Evolutionary conservation across 2,888 invertebrate species (phyloP).

Genomic region (Mythimna lalbum): DNA sequence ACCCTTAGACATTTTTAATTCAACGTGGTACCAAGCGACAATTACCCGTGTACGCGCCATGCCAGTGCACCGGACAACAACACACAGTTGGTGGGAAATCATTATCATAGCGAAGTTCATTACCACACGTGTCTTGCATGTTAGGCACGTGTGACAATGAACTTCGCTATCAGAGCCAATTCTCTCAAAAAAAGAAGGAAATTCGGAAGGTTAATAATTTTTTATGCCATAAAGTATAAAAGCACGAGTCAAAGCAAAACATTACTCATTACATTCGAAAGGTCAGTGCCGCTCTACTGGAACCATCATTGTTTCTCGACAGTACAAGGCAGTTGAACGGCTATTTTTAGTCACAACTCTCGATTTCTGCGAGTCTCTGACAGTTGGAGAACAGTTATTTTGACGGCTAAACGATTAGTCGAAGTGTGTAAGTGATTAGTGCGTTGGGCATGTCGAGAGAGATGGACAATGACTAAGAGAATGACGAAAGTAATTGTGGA

Average conservation of each 20-base stretch:
- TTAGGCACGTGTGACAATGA: conserved; percentile 9
- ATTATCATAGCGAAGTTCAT: no score
- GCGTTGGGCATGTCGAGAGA: conserved; percentile 2
- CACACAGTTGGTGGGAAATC: no score
- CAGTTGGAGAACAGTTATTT: conserved; percentile 37
- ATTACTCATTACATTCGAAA: conserved; percentile 13
- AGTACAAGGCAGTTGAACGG: conserved; percentile 28
- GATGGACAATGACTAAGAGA: conserved; percentile 6
- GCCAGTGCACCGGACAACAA: no score
- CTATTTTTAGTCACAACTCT: conserved; percentile 62
- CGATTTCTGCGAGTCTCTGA: conserved; percentile 52
- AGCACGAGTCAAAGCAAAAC: conserved; percentile 9
- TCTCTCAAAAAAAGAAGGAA: conserved; percentile 4
- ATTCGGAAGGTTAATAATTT: conserved; percentile 15
- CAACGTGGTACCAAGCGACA: no score
- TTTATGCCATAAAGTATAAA: conserved; percentile 15
- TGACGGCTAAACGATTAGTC: conserved; percentile 25
- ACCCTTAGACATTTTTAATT: no score
- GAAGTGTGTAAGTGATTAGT: conserved; percentile 14
- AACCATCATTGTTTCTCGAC: conserved; percentile 31
- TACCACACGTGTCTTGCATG: background rate
- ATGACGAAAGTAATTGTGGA: background rate
- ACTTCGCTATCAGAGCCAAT: background rate
- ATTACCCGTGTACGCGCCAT: no score
- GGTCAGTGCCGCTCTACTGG: conserved; percentile 33